These are phyloP conservation scores for Tolmerus cingulatus DNA, from an alignment of 2,888 invertebrate species.

Conservation along the genomic window DNA sequence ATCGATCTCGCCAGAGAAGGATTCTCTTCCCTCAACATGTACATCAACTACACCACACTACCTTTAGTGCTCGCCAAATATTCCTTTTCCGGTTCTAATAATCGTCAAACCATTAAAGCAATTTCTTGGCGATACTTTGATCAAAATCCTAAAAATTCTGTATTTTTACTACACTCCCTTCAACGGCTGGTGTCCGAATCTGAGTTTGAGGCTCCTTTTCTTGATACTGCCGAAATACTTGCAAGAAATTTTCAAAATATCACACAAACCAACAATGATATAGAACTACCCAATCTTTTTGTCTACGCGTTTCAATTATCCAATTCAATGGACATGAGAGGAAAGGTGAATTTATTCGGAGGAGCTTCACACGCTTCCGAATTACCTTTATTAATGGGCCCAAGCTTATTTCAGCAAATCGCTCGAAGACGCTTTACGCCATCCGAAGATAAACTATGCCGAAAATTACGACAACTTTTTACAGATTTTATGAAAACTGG, in stretches of 20 bases:
- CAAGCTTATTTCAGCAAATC: slow-evolving; percentile 72
- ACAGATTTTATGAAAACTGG: slow-evolving; percentile 67
- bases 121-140: slow-evolving; percentile 61
- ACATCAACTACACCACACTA: slow-evolving; percentile 68
- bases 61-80: slow-evolving; percentile 67
- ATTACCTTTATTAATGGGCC: slow-evolving; percentile 72
- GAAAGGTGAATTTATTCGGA: slow-evolving; percentile 60
- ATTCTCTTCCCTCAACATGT: slow-evolving; percentile 66
- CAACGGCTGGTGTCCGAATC: slow-evolving; percentile 61
- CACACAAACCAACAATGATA: not conserved
- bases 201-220: slow-evolving; percentile 60
- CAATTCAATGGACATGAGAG: slow-evolving; percentile 62
- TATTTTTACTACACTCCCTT: slow-evolving; percentile 57
- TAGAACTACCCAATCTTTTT: slow-evolving; percentile 50
- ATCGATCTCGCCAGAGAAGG: slow-evolving; percentile 69
- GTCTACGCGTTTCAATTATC: slow-evolving; percentile 61
- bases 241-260: slow-evolving; percentile 20
- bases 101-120: slow-evolving; percentile 54
- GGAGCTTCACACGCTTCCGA: slow-evolving; percentile 75
- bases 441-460: slow-evolving; percentile 69
- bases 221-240: slow-evolving; percentile 56
- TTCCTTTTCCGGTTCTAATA: slow-evolving; percentile 53
- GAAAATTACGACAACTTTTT: slow-evolving; percentile 65
- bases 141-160: slow-evolving; percentile 51
- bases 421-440: slow-evolving; percentile 69